Evolutionary conservation across 1,140 invertebrate species (phyloP), one percentile per base, ranked within the genome.

Genomic region (Orius laevigatus): DNA sequence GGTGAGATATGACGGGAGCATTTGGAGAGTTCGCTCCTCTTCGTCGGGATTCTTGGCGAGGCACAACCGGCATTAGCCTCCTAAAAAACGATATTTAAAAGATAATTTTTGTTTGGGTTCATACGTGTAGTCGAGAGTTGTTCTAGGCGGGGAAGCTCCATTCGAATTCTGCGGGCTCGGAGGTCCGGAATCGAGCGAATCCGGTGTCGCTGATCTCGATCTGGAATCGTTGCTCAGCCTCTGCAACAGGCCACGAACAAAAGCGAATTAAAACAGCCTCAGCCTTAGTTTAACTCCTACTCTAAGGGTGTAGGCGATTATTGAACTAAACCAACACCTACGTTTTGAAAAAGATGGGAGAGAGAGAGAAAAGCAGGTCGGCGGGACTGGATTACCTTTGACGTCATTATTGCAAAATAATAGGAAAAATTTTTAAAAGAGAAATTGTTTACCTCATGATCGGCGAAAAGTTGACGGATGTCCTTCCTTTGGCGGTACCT

Each of bases 191-290:
- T 87, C 84, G 56, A 88, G 62, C 1, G 83, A 87, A 66, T 89
- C 84, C 38, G 84, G 84, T n/a, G 84, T 88, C 43, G 83, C 84
- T 60, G 82, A 86, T 40, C 84, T 75, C 50, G 83, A 87, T 63
- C 84, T 68, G 40, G 82, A 78, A 20, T 76, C 76, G 31, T 74
- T 78, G 60, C 78, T 79, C 6, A 45, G 19, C 32, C 43, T 19
- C 43, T 45, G 25, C 25, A 45, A 45, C 25, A 25, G 25, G 8
- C 25, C 3, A 25, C 8, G 25, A 25, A 25, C 25, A 25, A 25
- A 25, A 25, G 25, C 25, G 25, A 25, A 25, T 25, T 25, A 25
- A 25, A 25, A 25, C 25, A 8, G 25, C 25, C 25, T 25, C 25
- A 25, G 25, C 25, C 25, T 25, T 25, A 25, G 25, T 25, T 25